These are phyloP conservation scores for Leptosomus discolor DNA, from an alignment of 2,113 vertebrate genomes.

Conservation along the genomic window DNA sequence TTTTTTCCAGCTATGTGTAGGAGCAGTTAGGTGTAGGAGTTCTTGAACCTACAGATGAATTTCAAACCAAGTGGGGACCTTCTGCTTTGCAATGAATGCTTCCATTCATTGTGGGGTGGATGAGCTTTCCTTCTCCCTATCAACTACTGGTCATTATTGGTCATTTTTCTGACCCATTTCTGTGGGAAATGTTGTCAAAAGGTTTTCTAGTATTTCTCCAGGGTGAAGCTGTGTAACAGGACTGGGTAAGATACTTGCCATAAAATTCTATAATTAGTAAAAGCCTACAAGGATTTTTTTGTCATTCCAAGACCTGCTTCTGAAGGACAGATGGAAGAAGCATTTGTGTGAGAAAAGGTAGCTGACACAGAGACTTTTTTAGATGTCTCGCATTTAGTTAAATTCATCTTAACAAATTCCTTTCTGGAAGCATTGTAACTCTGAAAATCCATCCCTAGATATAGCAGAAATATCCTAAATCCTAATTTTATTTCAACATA, in stretches of 20 bases:
- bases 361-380: background rate
- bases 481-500: background rate
- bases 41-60: background rate
- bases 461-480: background rate
- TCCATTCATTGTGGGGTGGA: background rate
- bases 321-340: background rate
- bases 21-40: background rate
- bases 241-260: background rate
- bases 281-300: background rate
- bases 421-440: background rate
- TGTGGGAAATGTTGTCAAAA: background rate
- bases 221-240: background rate
- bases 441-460: background rate
- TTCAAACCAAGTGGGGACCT: background rate
- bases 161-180: background rate
- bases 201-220: background rate
- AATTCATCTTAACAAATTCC: background rate
- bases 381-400: background rate
- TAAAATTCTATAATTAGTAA: background rate
- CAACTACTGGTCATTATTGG: background rate
- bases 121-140: background rate
- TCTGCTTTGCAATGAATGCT: background rate
- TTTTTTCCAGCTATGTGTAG: background rate
- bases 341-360: background rate
- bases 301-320: background rate